Percentiles rank a stretch among this genome's conserved stretches.
Evolutionary conservation across 2,797 vertebrate genomes (phyloP).

Genomic region (Eidolon dupreanum): DNA sequence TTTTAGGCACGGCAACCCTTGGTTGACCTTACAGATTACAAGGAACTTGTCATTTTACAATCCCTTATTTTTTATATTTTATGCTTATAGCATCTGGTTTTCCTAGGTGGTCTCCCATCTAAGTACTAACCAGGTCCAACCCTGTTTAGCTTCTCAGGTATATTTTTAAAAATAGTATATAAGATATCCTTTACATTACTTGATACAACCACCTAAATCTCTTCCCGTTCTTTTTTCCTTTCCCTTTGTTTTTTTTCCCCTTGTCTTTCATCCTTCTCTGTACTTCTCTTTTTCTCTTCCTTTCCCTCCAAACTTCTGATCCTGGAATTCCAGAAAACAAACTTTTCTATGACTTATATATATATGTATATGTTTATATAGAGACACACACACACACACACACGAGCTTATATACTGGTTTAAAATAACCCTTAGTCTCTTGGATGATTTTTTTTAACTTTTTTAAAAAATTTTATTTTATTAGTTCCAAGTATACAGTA

Average conservation of each 20-base stretch:
- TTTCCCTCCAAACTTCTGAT: background rate
- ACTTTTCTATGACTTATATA: background rate
- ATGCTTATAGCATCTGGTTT: too few relatives aligned
- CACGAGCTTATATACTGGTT: background rate
- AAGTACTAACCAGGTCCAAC: too few relatives aligned
- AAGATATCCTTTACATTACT: background rate
- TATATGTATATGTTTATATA: too few relatives aligned
- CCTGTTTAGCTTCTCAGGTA: background rate
- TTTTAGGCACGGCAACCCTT: too few relatives aligned
- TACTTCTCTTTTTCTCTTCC: background rate
- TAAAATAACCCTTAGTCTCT: background rate
- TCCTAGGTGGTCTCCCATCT: too few relatives aligned
- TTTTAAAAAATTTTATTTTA: too few relatives aligned
- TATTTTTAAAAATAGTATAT: background rate
- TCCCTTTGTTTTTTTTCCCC: background rate
- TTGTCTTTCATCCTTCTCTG: background rate
- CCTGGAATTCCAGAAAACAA: background rate
- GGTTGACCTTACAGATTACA: too few relatives aligned
- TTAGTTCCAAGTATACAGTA: too few relatives aligned
- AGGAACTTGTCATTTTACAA: too few relatives aligned
- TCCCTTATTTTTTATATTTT: too few relatives aligned
- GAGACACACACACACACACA: too few relatives aligned
- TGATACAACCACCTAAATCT: background rate
- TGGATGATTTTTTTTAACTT: background rate
- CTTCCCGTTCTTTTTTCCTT: background rate